Base-by-base conservation (phyloP, 2,113 vertebrate species). In the Ascaphus truei region DNA sequence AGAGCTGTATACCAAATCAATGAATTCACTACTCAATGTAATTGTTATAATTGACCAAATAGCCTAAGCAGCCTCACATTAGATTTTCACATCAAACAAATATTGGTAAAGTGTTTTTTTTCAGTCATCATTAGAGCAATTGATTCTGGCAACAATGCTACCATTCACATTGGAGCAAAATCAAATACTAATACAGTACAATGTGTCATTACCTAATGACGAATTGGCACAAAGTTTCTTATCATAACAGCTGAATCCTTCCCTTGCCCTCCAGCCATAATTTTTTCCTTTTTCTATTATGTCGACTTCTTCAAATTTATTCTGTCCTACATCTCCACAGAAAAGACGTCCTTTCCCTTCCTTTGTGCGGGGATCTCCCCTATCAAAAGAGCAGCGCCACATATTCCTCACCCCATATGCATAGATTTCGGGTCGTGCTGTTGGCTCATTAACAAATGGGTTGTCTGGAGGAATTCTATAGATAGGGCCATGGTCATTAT, bases 361-460 rank as follows among this genome's bases (percentile, higher is more conserved):
- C 52, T 84, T 91, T n/a, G 90, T 92, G 1, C 0, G 1, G 0
- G 88, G 88, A 34, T 98, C 93, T 0, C 96, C 96, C 16, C 92
- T 84, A 57, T 99, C 96, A 23, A 98, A 95, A 0, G 96, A 98
- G 80, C 96, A 99, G 65, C 96, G 91, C 96, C 96, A 99, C 96
- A 98, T 98, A 72, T 99, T 99, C 12, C 96, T 92, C 25, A 93
- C 93, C 0, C 96, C 96, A 0, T 94, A 94, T 0, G 96, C 96
- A 7, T 85, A 99, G 66, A 99, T 72, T 71, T 99, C 96, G 0
- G 95, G 95, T 1, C 95, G 91, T 2, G 95, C 93, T 0, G 60
- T 36, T 0, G 71, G 79, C 30, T 96, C 89, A 0, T 74, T 29
- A 15, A 91, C 23, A 20, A 98, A 99, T 0, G 96, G 96, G 77